Conservation (phyloP, 2,113 vertebrate genomes). For the Cinclus mexicanus region DNA sequence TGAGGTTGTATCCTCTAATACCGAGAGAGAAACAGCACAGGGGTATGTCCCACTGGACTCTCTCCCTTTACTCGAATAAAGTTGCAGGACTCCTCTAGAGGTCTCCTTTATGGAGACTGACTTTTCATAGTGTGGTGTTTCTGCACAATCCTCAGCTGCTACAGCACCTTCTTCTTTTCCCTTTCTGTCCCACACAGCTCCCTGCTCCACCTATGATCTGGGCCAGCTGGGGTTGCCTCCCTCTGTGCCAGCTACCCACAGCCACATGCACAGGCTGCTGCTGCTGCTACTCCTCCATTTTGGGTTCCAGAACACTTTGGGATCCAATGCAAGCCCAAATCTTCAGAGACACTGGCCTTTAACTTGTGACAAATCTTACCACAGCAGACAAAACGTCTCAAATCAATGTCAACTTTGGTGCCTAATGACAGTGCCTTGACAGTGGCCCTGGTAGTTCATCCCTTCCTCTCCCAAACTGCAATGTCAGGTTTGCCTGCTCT, state of each 20-base stretch:
- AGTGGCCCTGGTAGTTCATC: background rate
- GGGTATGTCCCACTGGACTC: background rate
- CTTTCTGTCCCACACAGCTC: background rate
- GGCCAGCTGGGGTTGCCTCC: background rate
- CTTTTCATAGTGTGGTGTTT: background rate
- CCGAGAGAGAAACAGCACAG: background rate
- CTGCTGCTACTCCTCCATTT: background rate
- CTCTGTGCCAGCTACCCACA: background rate
- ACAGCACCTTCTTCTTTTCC: background rate
- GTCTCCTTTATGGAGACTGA: background rate
- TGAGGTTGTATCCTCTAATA: background rate
- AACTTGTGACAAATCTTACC: background rate
- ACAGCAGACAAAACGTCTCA: background rate
- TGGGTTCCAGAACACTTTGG: background rate
- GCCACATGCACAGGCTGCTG: background rate
- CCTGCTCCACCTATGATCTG: background rate
- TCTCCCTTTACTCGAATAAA: background rate
- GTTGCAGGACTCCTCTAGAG: background rate
- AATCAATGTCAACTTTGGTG: background rate
- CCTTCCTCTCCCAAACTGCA: background rate
- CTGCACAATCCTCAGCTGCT: background rate
- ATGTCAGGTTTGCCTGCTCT: background rate
- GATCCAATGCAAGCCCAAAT: background rate
- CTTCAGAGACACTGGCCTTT: background rate
- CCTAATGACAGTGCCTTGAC: background rate